Evolutionary conservation across 2,888 invertebrate species (phyloP).

Genomic region (Nomada fabriciana): DNA sequence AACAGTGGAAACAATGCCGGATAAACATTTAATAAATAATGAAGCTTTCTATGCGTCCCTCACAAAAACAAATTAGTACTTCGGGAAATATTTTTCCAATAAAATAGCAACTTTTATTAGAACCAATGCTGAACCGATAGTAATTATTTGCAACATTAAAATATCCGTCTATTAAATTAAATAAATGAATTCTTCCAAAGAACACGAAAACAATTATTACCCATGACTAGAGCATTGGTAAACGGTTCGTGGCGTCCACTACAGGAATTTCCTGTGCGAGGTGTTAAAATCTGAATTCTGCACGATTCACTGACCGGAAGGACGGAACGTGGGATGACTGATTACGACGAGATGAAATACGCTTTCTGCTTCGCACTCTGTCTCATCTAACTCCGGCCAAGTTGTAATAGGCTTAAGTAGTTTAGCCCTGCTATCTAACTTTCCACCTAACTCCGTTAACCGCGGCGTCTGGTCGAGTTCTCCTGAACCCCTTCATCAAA

Average conservation of each 20-base stretch:
- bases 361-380: conserved; percentile 19
- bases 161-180: too few relatives aligned
- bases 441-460: conserved; percentile 40
- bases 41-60: too few relatives aligned
- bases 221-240: too few relatives aligned
- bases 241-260: too few relatives aligned
- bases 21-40: too few relatives aligned
- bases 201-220: too few relatives aligned
- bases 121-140: too few relatives aligned
- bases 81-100: too few relatives aligned
- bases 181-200: too few relatives aligned
- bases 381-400: conserved; percentile 52
- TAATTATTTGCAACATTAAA: too few relatives aligned
- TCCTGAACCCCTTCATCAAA: not conserved
- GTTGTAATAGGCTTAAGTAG: conserved; percentile 55
- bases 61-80: too few relatives aligned
- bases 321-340: conserved; percentile 11
- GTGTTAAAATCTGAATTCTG: not conserved
- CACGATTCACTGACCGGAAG: not conserved
- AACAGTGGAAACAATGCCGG: not conserved
- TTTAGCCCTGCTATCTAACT: conserved; percentile 47
- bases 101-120: not conserved
- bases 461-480: conserved; percentile 24
- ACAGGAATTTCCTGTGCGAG: not conserved
- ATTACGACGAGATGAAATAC: conserved; percentile 28